Base-by-base conservation (phyloP, 1,140 invertebrate species). In the Fopius arisanus region DNA sequence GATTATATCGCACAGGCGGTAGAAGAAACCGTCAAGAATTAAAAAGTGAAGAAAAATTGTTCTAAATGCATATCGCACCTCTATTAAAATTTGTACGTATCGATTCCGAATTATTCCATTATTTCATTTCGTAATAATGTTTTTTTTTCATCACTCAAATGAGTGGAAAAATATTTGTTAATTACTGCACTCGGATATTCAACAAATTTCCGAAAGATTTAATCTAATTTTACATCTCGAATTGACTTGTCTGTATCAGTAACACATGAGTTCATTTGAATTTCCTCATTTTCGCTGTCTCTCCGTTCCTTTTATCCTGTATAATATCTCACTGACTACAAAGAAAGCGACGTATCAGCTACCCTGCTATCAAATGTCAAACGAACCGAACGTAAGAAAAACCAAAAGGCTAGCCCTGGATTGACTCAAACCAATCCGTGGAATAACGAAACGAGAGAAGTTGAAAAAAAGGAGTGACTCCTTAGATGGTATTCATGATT, bases 301-400 rank as follows among this genome's bases (percentile, higher is more conserved):
- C 10, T 23, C 19, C 48, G 1, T 23, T 3, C 54, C 1, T 28
- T 59, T 59, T 29, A 33, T 70, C 40, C 16, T 14, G 26, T 26
- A 37, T 29, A 43, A 51, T 70, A 43, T 59, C 67, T 70, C 41
- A 14, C 43, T 23, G 28, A 19, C 26, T 66, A 51, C 65, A 65
- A 62, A 70, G 51, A 67, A 62, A 43, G 63, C 26, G 40, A n/a
- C 37, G 33, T 72, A 72, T 78, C 65, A 65, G 66, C 14, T 33
- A 21, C 63, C 33, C 70, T 26, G 31, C 82, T 84, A 86, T 86
- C 85, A 79, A 83, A 78, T 86, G 85, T 87, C 85, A 86, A 86
- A 87, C 84, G 82, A 79, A 81, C 83, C 84, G 84, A 85, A 83
- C 73, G 72, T 78, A 80, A 83, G 81, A 84, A 85, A 85, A 86